A percentile compares a stretch with the other conserved stretches of the same genome.
phyloP scores from a whole-genome alignment of 1,140 invertebrate species.

The Sarcophaga peregrina region DNA sequence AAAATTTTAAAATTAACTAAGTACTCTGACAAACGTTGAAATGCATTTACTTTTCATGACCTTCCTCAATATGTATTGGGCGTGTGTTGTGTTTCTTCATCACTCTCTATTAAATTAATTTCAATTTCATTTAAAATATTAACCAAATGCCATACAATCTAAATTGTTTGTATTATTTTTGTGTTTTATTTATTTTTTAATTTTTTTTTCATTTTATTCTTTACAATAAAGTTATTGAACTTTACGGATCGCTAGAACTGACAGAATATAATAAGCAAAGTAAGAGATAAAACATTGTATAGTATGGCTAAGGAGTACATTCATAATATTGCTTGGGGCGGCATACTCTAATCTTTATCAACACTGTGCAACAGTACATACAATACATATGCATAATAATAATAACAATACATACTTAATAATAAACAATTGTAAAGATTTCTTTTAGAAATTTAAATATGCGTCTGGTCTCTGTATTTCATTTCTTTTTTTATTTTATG shows the following conservation, averaged over 20 bases:
- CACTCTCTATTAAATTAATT: no score
- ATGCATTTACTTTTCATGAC: neutral
- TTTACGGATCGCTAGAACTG: neutral
- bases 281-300: neutral
- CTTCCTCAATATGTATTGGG: neutral
- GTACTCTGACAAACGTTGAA: neutral
- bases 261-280: neutral
- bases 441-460: neutral
- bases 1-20: neutral
- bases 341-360: neutral
- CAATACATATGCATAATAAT: neutral
- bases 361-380: neutral
- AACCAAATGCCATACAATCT: no score
- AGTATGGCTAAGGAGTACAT: no score
- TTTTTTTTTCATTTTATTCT: neutral
- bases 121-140: no score
- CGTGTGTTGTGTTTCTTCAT: neutral
- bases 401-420: neutral
- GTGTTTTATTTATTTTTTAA: no score
- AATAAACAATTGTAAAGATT: slow-evolving; percentile 11
- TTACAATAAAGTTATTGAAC: neutral
- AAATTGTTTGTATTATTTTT: no score
- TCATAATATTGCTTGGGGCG: neutral
- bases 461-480: no score
- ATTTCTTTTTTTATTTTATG: no score